Base-by-base conservation (phyloP, 64 coral and sea anemone genomes). In the Hydrozoanthus tunicans region DNA sequence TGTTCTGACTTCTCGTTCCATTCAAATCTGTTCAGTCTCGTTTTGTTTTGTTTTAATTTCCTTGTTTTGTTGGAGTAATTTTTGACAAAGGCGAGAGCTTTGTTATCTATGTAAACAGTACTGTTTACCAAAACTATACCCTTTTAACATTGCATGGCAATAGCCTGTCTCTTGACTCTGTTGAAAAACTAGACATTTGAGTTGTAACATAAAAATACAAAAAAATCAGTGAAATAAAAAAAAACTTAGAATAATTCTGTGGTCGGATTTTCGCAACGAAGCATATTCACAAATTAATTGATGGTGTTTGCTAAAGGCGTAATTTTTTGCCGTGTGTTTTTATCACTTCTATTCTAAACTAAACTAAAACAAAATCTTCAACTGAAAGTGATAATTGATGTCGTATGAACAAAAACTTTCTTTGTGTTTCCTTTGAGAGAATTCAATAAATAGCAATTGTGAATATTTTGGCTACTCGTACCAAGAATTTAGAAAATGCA, bases 311-410 rank as follows among this genome's bases (percentile, higher is more conserved):
- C 51, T 71, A 54, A 80, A 80, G 78, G 78, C 60, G 65, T 15
- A 70, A 85, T 85, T 68, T 56, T 14, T 58, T 65, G 56, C 58
- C 52, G 57, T 56, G 82, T 66, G 82, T 83, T 85, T 85, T 70
- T 65, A 85, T 70, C 64, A 85, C 82, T 85, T 85, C 53, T 70
- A 11, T 71, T 64, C 63, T 53, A 71, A 85, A 57, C 65, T 56
- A 26, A 71, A 85, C 53, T 85, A 85, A 58, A 85, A 70, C 82
- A 85, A 86, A 85, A 15, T 57, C 64, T 70, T 71, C 68, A 71
- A 25, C 55, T 65, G 53, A 80, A 85, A 86, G 82, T 25, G 82
- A 24, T 86, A 86, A 86, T 72, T 86, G 82, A 71, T 58, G 71
- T 53, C 54, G 56, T 58, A 86, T 70, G 56, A 69, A 23, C 7